These are phyloP conservation scores for Ceryle rudis DNA, from an alignment of 2,797 vertebrate genomes.

Conservation along the genomic window DNA sequence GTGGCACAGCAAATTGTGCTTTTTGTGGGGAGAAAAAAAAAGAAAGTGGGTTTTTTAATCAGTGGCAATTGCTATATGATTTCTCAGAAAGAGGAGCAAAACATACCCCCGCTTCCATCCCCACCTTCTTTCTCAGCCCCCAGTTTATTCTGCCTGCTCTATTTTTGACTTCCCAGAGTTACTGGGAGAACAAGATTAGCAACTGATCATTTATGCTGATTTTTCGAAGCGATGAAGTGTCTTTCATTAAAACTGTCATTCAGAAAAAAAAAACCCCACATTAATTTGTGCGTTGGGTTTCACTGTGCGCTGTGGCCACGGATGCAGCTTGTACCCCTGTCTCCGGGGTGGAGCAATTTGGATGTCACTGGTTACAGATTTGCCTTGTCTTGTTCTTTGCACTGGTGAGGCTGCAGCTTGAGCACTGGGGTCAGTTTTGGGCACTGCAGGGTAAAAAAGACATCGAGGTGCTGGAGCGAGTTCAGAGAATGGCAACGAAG, in stretches of 20 bases:
- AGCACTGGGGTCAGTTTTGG: no score
- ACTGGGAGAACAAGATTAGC: slow-evolving; percentile 64
- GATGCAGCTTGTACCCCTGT: rapidly evolving
- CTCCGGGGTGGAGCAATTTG: rapidly evolving
- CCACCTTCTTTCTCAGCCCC: slow-evolving; percentile 49
- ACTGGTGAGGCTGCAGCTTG: no score
- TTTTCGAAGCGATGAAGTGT: slow-evolving; percentile 21
- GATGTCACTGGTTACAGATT: not conserved
- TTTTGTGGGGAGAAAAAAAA: not conserved
- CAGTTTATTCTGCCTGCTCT: slow-evolving; percentile 63
- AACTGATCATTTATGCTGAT: slow-evolving; percentile 74
- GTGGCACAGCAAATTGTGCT: slow-evolving; percentile 2
- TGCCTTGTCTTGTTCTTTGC: no score
- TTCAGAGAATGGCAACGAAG: no score
- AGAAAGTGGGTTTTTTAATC: not conserved
- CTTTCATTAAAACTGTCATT: slow-evolving; percentile 66
- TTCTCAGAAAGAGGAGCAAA: slow-evolving; percentile 50
- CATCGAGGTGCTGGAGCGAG: no score
- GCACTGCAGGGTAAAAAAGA: no score
- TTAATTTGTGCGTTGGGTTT: not conserved
- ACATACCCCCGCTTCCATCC: slow-evolving; percentile 31
- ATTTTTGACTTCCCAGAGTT: slow-evolving; percentile 63
- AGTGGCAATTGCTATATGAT: slow-evolving; percentile 30
- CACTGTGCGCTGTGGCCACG: not conserved
- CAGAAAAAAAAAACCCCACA: not conserved